phyloP scores from a whole-genome alignment of 2,113 vertebrate species.

The Tyrannus savana region DNA sequence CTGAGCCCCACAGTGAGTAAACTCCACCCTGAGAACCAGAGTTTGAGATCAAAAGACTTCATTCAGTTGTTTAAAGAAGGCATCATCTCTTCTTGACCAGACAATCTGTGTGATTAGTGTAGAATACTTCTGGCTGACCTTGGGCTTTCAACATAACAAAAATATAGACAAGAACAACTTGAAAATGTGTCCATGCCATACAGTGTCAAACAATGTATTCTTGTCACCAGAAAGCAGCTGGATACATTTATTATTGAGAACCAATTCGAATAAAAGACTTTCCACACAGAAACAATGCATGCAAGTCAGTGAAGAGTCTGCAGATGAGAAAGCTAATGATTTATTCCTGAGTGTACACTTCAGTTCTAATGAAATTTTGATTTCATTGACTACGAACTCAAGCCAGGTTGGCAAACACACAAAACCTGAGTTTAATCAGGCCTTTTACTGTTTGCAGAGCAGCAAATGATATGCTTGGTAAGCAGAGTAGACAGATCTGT shows the following conservation, averaged over 20 bases:
- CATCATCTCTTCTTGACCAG: neutral
- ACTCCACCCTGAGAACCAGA: neutral
- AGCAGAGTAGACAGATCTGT: constrained; percentile 1
- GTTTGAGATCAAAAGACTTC: neutral
- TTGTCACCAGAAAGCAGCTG: neutral
- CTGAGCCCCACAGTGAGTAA: neutral
- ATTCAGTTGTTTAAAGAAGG: neutral
- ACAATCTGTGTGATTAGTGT: neutral
- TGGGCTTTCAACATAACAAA: neutral
- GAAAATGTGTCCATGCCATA: neutral
- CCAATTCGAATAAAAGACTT: neutral
- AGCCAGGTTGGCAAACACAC: constrained; percentile 34
- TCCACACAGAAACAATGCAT: neutral
- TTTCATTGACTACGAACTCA: neutral
- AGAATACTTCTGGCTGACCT: neutral
- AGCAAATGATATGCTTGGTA: neutral
- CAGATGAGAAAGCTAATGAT: constrained; percentile 7
- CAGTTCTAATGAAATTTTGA: constrained; percentile 37
- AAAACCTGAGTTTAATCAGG: constrained; percentile 36
- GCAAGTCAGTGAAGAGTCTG: neutral
- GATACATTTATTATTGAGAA: neutral
- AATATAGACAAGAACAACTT: neutral
- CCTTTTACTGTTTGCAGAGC: constrained; percentile 40
- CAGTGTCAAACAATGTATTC: neutral
- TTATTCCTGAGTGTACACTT: neutral